Percentiles rank a stretch among this genome's conserved stretches.
These are phyloP conservation scores for Bostrychus sinensis DNA, from an alignment of 2,113 vertebrate genomes.

Conservation along the genomic window DNA sequence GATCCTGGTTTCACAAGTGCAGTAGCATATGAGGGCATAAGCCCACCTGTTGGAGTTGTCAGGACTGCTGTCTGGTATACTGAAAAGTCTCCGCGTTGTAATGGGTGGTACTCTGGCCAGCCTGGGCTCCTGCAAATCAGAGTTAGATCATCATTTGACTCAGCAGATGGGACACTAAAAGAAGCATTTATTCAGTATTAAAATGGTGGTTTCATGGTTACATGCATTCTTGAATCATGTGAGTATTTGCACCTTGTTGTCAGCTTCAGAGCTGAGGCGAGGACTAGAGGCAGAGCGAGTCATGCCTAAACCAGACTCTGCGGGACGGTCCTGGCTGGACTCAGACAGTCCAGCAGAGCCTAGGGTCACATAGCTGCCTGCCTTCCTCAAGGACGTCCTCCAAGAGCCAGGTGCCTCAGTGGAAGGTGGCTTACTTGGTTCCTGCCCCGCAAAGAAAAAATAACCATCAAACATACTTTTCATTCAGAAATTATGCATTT, in stretches of 20 bases:
- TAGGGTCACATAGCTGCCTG: conserved; percentile 79
- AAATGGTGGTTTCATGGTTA: conserved; percentile 4
- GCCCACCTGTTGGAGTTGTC: conserved; percentile 78
- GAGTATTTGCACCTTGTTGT: conserved; percentile 71
- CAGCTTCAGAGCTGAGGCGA: conserved; percentile 78
- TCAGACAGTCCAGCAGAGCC: conserved; percentile 71
- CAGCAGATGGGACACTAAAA: conserved; percentile 13
- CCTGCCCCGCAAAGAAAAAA: conserved; percentile 36
- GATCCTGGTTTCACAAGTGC: conserved; percentile 33
- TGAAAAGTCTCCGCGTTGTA: conserved; percentile 79
- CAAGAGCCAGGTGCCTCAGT: conserved; percentile 78
- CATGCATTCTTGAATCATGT: conserved; percentile 15
- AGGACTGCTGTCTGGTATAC: conserved; percentile 74
- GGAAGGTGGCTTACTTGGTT: conserved; percentile 60
- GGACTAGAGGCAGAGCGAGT: conserved; percentile 83
- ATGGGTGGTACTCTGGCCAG: conserved; percentile 81
- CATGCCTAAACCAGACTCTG: conserved; percentile 70
- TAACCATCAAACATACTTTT: neutral
- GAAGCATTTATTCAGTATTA: conserved; percentile 25
- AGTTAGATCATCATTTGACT: conserved; percentile 15
- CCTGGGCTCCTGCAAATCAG: conserved; percentile 73
- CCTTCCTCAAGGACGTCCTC: conserved; percentile 82
- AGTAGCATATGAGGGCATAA: neutral
- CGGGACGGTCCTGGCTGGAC: conserved; percentile 59
- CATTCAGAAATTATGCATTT: neutral